Evolutionary conservation across 2,797 vertebrate species (phyloP).

Genomic region (Loris lydekkerianus): DNA sequence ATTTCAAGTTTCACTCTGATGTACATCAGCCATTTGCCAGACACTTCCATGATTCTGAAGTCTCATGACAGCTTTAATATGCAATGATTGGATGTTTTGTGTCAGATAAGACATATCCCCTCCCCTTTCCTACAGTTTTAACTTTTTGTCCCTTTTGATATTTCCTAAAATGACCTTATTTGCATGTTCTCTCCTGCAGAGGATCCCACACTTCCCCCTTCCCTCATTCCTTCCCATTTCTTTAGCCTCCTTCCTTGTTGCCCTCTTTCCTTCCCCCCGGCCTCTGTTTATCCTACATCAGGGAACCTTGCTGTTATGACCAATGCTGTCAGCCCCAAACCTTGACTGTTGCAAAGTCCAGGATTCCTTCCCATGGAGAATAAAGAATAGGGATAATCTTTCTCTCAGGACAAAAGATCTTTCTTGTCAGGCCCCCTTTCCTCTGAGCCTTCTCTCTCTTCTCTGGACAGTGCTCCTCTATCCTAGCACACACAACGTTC

Average conservation of each 20-base stretch:
- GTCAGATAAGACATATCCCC: not conserved
- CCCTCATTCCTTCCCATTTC: not conserved
- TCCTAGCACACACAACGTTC: not conserved
- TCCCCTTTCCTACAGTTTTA: not conserved
- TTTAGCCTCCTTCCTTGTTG: not conserved
- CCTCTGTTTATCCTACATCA: not conserved
- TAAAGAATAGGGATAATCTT: not conserved
- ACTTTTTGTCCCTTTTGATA: not conserved
- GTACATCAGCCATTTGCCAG: not conserved
- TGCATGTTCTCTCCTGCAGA: not conserved
- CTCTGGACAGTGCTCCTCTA: not conserved
- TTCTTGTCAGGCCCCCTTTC: not conserved
- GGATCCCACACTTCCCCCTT: not conserved
- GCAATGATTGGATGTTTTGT: not conserved
- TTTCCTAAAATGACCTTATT: conserved; percentile 11
- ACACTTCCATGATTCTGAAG: not conserved
- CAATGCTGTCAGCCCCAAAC: not conserved
- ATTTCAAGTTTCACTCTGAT: not conserved
- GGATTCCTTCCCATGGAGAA: not conserved
- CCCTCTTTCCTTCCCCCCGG: not conserved
- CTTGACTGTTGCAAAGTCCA: not conserved
- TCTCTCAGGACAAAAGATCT: not conserved
- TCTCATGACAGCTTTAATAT: not conserved
- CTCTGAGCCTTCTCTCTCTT: not conserved
- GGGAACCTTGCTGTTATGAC: not conserved